phyloP scores from a whole-genome alignment of 2,113 vertebrate genomes.

The Neotoma lepida region DNA sequence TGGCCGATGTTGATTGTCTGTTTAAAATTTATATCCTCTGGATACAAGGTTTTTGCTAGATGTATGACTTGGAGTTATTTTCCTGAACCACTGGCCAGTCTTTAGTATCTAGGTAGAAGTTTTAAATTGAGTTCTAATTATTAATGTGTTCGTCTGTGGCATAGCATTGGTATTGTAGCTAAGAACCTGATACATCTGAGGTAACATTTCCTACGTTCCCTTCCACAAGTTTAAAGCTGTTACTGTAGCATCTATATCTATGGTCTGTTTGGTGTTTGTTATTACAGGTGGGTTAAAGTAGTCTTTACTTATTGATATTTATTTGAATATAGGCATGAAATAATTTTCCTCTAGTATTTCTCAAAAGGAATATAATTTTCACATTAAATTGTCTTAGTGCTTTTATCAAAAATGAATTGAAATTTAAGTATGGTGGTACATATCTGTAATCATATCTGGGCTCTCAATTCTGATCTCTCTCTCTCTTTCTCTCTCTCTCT shows the following conservation, averaged over 20 bases:
- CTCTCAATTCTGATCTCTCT: not conserved
- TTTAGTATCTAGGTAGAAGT: not conserved
- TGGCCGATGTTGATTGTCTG: not conserved
- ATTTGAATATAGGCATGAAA: not conserved
- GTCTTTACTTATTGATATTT: not conserved
- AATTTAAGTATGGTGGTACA: not conserved
- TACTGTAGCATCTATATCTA: not conserved
- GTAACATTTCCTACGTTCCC: not conserved
- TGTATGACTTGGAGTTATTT: not conserved
- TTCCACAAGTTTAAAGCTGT: not conserved
- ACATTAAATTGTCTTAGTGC: not conserved
- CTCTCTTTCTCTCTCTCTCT: not conserved
- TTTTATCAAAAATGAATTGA: slow-evolving; percentile 17
- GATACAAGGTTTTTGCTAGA: not conserved
- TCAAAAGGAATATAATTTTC: not conserved
- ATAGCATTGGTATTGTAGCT: not conserved
- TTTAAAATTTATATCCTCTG: not conserved
- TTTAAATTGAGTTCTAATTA: not conserved
- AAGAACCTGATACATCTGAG: not conserved
- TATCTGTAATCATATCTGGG: not conserved
- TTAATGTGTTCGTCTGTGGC: not conserved
- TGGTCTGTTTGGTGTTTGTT: not conserved
- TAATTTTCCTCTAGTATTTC: not conserved
- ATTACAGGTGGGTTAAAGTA: not conserved
- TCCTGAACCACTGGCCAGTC: not conserved